phyloP scores from a whole-genome alignment of 1,140 invertebrate genomes.

The Colletes latitarsis region DNA sequence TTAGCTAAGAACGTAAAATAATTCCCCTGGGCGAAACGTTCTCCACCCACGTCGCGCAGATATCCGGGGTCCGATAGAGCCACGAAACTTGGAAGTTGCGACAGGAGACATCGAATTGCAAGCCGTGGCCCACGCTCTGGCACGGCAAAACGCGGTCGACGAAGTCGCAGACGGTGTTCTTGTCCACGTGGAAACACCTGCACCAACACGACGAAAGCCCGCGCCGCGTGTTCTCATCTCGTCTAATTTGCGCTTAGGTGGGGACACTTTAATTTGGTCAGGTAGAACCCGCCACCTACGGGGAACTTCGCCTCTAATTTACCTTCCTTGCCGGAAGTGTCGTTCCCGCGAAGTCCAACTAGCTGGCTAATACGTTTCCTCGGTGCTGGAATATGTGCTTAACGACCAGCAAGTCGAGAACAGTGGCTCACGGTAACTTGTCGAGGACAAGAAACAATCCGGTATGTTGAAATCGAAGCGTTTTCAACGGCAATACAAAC shows the following conservation, averaged over 20 bases:
- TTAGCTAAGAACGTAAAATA: conserved; percentile 13
- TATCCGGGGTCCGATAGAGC: conserved; percentile 7
- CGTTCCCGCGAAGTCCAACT: conserved; percentile 42
- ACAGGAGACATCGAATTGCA: neutral
- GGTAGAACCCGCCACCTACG: conserved; percentile 57
- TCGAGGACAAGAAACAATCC: neutral
- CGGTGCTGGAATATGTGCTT: conserved; percentile 10
- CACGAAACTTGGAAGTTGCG: conserved; percentile 9
- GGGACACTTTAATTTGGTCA: conserved; percentile 72
- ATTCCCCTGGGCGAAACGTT: neutral
- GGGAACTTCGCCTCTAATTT: conserved; percentile 73
- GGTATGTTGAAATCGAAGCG: neutral
- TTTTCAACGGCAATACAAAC: too few relatives aligned
- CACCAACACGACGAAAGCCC: conserved; percentile 22
- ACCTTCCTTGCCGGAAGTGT: conserved; percentile 59
- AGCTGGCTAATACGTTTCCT: conserved; percentile 47
- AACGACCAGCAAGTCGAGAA: conserved; percentile 23
- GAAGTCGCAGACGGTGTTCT: conserved; percentile 39
- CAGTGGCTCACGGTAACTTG: neutral
- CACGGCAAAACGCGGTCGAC: conserved; percentile 11
- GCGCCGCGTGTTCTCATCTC: conserved; percentile 50
- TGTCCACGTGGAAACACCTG: conserved; percentile 47
- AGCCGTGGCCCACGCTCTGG: neutral
- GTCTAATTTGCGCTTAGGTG: conserved; percentile 63
- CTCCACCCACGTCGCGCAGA: neutral